These are phyloP conservation scores for Parascotia fuliginaria DNA, from an alignment of 2,888 invertebrate species.

Conservation along the genomic window DNA sequence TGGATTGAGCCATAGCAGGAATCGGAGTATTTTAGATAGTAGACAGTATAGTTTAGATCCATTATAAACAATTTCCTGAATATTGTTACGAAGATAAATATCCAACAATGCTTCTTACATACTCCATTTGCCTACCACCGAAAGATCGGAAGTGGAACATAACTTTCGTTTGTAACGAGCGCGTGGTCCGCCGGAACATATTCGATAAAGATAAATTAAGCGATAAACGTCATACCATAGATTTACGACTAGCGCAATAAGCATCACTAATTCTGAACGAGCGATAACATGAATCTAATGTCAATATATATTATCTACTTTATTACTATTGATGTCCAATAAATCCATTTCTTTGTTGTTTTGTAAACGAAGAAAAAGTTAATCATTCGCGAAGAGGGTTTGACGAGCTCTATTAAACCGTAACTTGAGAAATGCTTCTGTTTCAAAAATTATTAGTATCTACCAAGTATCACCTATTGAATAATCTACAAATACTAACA, in stretches of 20 bases:
- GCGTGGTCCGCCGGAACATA: conserved; percentile 34
- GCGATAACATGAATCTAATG: conserved; percentile 39
- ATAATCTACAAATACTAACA: too few species aligned
- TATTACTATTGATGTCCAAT: conserved; percentile 19
- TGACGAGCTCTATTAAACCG: conserved; percentile 1
- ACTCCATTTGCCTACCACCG: conserved; percentile 13
- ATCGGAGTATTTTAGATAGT: too few species aligned
- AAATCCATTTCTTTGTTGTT: conserved; percentile 12
- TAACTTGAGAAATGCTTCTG: conserved; percentile 7
- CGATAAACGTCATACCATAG: conserved; percentile 51
- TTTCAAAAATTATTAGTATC: too few species aligned
- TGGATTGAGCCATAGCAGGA: not conserved
- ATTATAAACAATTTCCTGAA: not conserved
- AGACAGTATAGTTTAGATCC: too few species aligned
- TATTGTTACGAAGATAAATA: conserved; percentile 2
- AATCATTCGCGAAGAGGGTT: conserved; percentile 14
- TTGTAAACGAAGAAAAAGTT: conserved; percentile 18
- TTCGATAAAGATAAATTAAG: conserved; percentile 55
- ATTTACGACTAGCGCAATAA: conserved; percentile 51
- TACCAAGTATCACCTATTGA: too few species aligned
- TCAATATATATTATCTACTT: conserved; percentile 31
- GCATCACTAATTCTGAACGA: conserved; percentile 54
- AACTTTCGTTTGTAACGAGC: conserved; percentile 27
- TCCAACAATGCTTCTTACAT: conserved; percentile 8
- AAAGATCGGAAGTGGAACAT: conserved; percentile 27